Conservation (phyloP, 1,140 invertebrate species). For the Atta texana region DNA sequence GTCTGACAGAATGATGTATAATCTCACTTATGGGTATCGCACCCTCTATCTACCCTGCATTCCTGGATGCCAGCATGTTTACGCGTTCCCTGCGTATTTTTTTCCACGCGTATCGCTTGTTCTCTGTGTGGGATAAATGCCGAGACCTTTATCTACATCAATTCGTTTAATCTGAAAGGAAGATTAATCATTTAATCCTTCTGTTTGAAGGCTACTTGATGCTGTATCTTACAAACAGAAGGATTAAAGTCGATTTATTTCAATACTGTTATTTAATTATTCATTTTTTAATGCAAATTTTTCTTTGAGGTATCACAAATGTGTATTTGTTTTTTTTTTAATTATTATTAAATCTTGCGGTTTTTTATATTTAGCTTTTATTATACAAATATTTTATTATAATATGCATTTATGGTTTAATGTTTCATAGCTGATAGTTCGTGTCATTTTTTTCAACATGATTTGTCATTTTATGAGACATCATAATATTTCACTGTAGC, state of each 20-base stretch:
- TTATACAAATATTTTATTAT: background rate
- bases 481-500: slow-evolving; percentile 7
- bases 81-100: slow-evolving; percentile 24
- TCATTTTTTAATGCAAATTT: background rate
- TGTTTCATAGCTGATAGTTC: slow-evolving; percentile 6
- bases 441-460: background rate
- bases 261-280: background rate
- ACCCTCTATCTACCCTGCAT: slow-evolving; percentile 32
- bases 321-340: background rate
- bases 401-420: background rate
- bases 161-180: background rate
- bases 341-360: background rate
- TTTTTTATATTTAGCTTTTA: background rate
- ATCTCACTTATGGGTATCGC: slow-evolving; percentile 59
- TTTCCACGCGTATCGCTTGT: slow-evolving; percentile 26
- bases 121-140: background rate
- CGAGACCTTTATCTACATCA: background rate
- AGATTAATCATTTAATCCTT: background rate
- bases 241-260: background rate
- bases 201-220: background rate
- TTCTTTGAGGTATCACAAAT: background rate
- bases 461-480: background rate
- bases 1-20: slow-evolving; percentile 67
- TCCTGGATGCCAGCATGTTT: slow-evolving; percentile 36
- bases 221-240: background rate